Conservation (phyloP, 2,797 vertebrate species). For the Chlorospingus semifuscus region DNA sequence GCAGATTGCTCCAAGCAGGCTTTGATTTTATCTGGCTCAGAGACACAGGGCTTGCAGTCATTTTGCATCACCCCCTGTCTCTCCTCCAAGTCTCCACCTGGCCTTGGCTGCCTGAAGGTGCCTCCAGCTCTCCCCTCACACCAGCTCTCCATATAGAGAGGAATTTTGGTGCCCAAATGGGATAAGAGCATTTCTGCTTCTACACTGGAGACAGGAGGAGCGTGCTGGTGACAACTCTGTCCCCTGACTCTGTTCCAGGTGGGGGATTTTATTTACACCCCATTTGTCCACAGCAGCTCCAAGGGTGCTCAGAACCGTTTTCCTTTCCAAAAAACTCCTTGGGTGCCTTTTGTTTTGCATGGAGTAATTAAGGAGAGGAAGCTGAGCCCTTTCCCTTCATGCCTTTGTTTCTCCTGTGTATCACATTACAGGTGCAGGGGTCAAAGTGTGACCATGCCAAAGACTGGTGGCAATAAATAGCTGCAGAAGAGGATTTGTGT, state of each 20-base stretch:
- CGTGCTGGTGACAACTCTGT: neutral
- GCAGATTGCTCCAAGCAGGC: neutral
- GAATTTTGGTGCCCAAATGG: neutral
- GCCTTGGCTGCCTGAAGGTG: neutral
- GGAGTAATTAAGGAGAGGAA: slow-evolving; percentile 55
- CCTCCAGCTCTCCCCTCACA: neutral
- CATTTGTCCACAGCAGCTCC: neutral
- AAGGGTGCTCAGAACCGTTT: slow-evolving; percentile 4
- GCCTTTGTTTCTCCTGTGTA: slow-evolving; percentile 44
- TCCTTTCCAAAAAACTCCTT: neutral
- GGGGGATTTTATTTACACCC: neutral
- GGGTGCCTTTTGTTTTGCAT: slow-evolving; percentile 17
- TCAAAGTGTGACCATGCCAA: neutral
- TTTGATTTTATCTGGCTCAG: neutral
- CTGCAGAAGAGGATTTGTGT: slow-evolving; percentile 17
- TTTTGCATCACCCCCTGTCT: neutral
- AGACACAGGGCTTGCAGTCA: fast-evolving
- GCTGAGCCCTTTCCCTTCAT: slow-evolving; percentile 46
- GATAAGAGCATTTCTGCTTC: neutral
- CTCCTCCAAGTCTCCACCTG: neutral
- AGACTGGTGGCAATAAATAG: slow-evolving; percentile 40
- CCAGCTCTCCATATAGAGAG: neutral
- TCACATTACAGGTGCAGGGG: slow-evolving; percentile 47
- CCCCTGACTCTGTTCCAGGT: neutral
- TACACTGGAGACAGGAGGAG: neutral